Conservation (phyloP, 2,888 invertebrate species). For the Cybosia mesomella region DNA sequence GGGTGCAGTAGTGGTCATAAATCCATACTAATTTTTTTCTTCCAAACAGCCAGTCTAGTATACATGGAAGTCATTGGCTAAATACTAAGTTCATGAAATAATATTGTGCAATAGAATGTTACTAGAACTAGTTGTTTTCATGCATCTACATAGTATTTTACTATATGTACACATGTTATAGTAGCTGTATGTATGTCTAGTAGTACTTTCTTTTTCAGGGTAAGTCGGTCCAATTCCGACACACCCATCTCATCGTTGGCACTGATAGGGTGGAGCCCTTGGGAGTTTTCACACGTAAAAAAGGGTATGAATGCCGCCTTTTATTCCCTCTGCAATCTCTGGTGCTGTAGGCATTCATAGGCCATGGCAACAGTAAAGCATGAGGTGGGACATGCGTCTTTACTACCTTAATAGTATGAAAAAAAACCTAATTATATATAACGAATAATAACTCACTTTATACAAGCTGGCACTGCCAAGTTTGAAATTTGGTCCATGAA, state of each 20-base stretch:
- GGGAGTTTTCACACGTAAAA: too few relatives aligned
- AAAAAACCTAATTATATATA: background rate
- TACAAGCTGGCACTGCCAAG: slow-evolving; percentile 85
- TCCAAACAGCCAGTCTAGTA: too few relatives aligned
- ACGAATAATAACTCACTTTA: slow-evolving; percentile 71
- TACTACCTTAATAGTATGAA: background rate
- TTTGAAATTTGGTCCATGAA: slow-evolving; percentile 91
- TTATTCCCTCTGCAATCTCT: background rate
- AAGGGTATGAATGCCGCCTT: too few relatives aligned
- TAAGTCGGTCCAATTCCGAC: too few relatives aligned
- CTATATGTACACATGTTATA: background rate
- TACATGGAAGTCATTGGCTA: too few relatives aligned
- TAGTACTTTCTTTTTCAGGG: too few relatives aligned
- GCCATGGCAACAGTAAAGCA: background rate
- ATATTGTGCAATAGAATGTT: slow-evolving; percentile 1
- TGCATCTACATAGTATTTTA: background rate
- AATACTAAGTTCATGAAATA: background rate
- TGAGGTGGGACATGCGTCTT: background rate
- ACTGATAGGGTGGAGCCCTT: too few relatives aligned
- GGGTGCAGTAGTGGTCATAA: too few relatives aligned
- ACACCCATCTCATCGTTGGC: too few relatives aligned
- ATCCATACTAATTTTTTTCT: too few relatives aligned
- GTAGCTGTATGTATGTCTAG: too few relatives aligned
- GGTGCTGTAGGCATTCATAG: background rate
- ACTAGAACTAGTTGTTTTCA: background rate